Percentiles rank a stretch among this genome's conserved stretches.
Conservation (phyloP, 1,140 invertebrate genomes). For the Bombus affinis region DNA sequence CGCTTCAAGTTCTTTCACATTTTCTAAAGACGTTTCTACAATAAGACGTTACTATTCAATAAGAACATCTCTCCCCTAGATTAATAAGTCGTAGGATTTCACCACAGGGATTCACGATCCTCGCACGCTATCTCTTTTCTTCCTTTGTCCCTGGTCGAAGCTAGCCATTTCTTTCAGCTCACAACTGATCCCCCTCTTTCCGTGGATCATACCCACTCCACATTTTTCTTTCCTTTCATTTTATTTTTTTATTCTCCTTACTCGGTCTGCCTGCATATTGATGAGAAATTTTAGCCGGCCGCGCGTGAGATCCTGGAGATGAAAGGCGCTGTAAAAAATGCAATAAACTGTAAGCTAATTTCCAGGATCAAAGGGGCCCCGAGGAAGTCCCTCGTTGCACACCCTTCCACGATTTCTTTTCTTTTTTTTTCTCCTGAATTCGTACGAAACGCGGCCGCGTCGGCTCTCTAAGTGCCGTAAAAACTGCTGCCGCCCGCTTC, state of each 20-base stretch:
- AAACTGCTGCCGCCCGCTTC: conserved; percentile 16
- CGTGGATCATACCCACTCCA: conserved; percentile 19
- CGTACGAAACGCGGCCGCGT: conserved; percentile 23
- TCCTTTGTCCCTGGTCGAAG: neutral
- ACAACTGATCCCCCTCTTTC: neutral
- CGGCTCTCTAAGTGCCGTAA: conserved; percentile 50
- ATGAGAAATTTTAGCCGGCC: conserved; percentile 64
- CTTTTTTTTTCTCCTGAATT: conserved; percentile 33
- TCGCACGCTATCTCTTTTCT: conserved; percentile 7
- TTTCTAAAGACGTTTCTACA: neutral
- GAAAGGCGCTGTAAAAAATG: conserved; percentile 68
- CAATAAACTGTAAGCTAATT: conserved; percentile 71
- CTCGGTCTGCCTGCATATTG: conserved; percentile 65
- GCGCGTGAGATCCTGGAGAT: conserved; percentile 62
- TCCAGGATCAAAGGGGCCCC: conserved; percentile 65
- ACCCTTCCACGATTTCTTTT: conserved; percentile 45
- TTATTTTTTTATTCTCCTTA: neutral
- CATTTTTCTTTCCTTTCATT: conserved; percentile 31
- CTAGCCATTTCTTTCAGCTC: neutral
- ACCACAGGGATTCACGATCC: conserved; percentile 12
- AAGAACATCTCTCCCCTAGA: conserved; percentile 19
- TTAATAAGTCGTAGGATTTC: conserved; percentile 32
- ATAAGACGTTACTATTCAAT: conserved; percentile 18
- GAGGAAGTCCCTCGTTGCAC: conserved; percentile 32
- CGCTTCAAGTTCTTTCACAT: too few species aligned